Percentiles rank a stretch among this genome's conserved stretches.
These are phyloP conservation scores for Phytoseiulus persimilis DNA, from an alignment of 2,888 invertebrate species.

Conservation along the genomic window DNA sequence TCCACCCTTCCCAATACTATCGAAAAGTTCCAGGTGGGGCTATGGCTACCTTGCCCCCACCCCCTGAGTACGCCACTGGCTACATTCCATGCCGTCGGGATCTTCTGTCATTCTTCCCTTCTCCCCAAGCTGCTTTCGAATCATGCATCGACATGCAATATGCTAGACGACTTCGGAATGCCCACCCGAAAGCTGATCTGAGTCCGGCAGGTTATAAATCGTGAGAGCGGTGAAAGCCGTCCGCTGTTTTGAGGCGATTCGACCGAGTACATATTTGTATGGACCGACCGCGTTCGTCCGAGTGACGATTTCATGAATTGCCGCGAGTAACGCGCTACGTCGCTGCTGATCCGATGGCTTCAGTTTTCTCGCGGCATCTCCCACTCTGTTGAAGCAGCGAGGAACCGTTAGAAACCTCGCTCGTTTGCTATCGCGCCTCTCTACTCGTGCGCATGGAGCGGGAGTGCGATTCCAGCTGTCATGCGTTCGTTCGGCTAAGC, in stretches of 20 bases:
- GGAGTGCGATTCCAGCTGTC: background rate
- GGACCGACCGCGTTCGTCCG: constrained; percentile 43
- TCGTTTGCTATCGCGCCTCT: too few species aligned
- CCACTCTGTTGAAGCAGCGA: background rate
- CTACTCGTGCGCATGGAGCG: too few species aligned
- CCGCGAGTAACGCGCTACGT: constrained; percentile 43
- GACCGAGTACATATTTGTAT: constrained; percentile 26
- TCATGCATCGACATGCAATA: background rate
- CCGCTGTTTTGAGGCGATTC: background rate
- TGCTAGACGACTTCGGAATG: too few species aligned
- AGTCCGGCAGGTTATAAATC: constrained; percentile 15
- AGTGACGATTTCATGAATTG: constrained; percentile 48
- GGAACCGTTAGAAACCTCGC: too few species aligned
- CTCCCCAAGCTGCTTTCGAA: background rate
- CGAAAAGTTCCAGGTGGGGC: too few species aligned
- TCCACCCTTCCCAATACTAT: too few species aligned
- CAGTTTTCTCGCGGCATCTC: constrained; percentile 23
- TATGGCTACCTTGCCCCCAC: too few species aligned
- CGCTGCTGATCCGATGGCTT: constrained; percentile 10
- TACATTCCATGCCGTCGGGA: too few species aligned
- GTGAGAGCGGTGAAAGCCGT: constrained; percentile 23
- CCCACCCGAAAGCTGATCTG: constrained; percentile 27
- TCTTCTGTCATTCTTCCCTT: too few species aligned
- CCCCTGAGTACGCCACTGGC: too few species aligned
- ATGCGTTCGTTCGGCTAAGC: too few species aligned